Evolutionary conservation across 2,888 invertebrate genomes (phyloP), one percentile per base, ranked within the genome.

Genomic region (Parasteatoda lunata): DNA sequence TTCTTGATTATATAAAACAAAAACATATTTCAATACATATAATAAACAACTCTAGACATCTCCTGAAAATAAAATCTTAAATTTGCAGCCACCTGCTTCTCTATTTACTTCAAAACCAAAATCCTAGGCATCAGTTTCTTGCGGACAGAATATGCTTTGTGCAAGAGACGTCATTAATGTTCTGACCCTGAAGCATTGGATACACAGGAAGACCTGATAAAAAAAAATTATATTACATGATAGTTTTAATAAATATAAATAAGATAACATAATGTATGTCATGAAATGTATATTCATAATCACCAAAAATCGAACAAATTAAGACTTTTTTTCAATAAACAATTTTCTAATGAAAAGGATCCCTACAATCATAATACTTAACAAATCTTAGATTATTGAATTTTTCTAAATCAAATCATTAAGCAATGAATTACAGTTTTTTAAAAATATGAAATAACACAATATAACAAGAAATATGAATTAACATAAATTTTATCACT

Each of bases 101-200:
- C 75, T 69, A 51, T 49, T 15, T 54, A 75, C 65, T 69, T 65
- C 78, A 79, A 59, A 69, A 65, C 70, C 79, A 51, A 64, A 69
- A 76, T 70, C 51, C 3, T 30, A 11, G 9, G 75, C 79, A 79
- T 79, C 78, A 76, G 69, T 65, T 77, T 51, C 47, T 66, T 69
- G 75, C 59, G 64, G 75, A 78, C 79, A 30, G 51, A 13, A 48
- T 59, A n/a, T 64, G 79, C 75, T 85, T 85, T 79, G 51, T 47
- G 64, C 52, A 49, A 70, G 69, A 79, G 69, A 64, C 15, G 65
- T 79, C 78, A 79, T 79, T 65, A 47, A 49, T 11, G 15, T 49
- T 48, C 15, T n/a, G 51, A 75, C 75, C 73, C 64, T 73, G 68
- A 70, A 79, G 70, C 30, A 52, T 48, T 13, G 2, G 15, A 79